Evolutionary conservation across 2,888 invertebrate species (phyloP).

Genomic region (Dicyrtoma fusca): DNA sequence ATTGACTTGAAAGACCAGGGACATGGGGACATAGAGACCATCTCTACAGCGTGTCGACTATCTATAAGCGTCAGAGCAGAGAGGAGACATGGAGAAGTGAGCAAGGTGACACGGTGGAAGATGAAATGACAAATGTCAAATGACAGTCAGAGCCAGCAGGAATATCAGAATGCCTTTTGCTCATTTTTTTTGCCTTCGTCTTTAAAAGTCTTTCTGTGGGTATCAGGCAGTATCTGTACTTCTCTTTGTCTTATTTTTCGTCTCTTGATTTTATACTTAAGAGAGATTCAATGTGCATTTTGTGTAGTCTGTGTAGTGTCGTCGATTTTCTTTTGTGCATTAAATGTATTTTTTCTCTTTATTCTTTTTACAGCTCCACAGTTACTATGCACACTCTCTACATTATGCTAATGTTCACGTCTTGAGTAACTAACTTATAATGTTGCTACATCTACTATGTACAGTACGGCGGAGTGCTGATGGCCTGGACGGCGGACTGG

Average conservation of each 20-base stretch:
- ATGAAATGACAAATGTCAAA: constrained; percentile 22
- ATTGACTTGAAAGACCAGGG: too few species aligned
- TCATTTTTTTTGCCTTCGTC: background rate
- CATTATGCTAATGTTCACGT: too few species aligned
- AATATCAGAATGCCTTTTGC: background rate
- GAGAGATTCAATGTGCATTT: background rate
- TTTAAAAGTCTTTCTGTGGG: background rate
- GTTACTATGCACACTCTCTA: too few species aligned
- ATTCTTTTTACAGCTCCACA: too few species aligned
- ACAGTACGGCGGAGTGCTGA: too few species aligned
- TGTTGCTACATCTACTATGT: too few species aligned
- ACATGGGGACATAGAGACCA: too few species aligned
- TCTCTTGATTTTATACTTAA: background rate
- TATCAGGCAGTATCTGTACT: background rate
- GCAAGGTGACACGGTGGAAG: constrained; percentile 13
- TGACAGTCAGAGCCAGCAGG: constrained; percentile 12
- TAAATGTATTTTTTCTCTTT: too few species aligned
- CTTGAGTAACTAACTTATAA: too few species aligned
- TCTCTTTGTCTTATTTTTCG: background rate
- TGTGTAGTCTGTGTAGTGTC: background rate
- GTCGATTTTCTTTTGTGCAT: too few species aligned
- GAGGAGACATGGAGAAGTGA: background rate
- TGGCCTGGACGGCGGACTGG: too few species aligned
- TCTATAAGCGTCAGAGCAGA: background rate
- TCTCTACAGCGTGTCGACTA: too few species aligned